Conservation (phyloP, 2,113 vertebrate species). For the Ochotona curzoniae region DNA sequence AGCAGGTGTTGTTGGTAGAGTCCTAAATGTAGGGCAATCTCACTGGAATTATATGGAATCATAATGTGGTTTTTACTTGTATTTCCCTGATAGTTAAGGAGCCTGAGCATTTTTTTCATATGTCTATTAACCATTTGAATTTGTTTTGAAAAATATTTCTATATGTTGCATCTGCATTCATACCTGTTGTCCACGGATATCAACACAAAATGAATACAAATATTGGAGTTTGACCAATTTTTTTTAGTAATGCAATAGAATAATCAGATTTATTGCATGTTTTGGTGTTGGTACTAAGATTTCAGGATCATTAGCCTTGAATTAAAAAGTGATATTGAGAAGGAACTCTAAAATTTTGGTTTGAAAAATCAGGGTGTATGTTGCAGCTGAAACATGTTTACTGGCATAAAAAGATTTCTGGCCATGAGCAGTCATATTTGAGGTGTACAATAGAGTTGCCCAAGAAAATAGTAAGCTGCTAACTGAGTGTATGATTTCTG, state of each 20-base stretch:
- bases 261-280: neutral
- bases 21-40: too few relatives aligned
- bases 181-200: neutral
- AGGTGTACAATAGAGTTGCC: neutral
- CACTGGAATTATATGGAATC: too few relatives aligned
- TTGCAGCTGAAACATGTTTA: neutral
- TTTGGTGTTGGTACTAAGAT: neutral
- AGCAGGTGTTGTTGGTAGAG: too few relatives aligned
- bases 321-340: neutral
- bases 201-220: neutral
- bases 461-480: neutral
- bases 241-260: neutral
- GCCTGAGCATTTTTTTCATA: too few relatives aligned
- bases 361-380: neutral
- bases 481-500: neutral
- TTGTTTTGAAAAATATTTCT: neutral
- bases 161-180: neutral
- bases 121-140: too few relatives aligned
- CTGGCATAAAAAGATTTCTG: neutral
- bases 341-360: neutral
- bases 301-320: neutral
- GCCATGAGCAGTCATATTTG: neutral
- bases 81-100: too few relatives aligned
- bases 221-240: neutral
- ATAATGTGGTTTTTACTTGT: too few relatives aligned